Conservation (phyloP, 2,113 vertebrate species). For the Eupsittula cactorum region DNA sequence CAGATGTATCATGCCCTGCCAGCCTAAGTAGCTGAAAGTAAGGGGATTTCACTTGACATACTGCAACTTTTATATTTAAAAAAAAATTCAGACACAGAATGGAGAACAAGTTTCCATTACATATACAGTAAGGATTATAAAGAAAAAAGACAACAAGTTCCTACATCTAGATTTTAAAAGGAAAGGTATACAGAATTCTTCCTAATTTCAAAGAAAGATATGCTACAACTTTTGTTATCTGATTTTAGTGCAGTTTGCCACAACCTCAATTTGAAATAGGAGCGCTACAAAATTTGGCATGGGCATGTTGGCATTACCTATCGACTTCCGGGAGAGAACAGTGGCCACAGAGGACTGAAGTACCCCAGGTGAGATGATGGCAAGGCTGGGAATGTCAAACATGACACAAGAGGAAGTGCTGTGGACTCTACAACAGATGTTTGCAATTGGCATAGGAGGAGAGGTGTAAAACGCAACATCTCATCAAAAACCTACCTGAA, state of each 20-base stretch:
- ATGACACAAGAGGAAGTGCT: background rate
- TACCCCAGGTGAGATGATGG: slow-evolving; percentile 11
- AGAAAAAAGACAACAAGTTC: slow-evolving; percentile 16
- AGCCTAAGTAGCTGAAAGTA: background rate
- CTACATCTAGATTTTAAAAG: background rate
- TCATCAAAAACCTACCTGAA: background rate
- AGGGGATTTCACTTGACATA: slow-evolving; percentile 40
- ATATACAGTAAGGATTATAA: slow-evolving; percentile 18
- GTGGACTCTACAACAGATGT: background rate
- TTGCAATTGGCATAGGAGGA: background rate
- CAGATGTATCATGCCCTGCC: background rate
- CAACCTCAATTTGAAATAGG: slow-evolving; percentile 43
- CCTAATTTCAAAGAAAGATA: slow-evolving; percentile 6
- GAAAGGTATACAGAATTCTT: background rate
- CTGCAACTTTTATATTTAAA: slow-evolving; percentile 26
- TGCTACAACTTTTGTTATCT: background rate
- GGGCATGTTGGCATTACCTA: slow-evolving; percentile 1
- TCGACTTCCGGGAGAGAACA: slow-evolving; percentile 32
- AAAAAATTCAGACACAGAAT: background rate
- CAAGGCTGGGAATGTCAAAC: slow-evolving; percentile 37
- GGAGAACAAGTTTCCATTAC: slow-evolving; percentile 39
- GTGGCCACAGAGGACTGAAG: slow-evolving; percentile 24
- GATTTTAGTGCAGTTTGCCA: slow-evolving; percentile 3
- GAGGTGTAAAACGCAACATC: background rate
- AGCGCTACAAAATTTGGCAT: slow-evolving; percentile 3